Evolutionary conservation across 2,113 vertebrate species (phyloP).

Genomic region (Sylvicapra grimmia): DNA sequence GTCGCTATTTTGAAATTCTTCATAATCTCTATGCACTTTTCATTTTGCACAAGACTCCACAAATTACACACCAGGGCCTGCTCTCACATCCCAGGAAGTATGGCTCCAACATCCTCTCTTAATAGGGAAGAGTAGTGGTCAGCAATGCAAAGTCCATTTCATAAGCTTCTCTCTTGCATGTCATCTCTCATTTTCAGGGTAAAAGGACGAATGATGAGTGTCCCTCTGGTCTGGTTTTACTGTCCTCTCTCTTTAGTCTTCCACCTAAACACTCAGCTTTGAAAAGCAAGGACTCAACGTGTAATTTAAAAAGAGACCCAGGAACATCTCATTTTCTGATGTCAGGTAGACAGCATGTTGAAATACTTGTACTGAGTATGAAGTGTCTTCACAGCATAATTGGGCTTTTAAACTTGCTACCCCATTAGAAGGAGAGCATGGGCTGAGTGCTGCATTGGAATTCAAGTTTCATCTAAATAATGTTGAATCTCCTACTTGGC

Average conservation of each 20-base stretch:
- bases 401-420: slow-evolving; percentile 45
- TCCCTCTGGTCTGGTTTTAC: neutral
- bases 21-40: neutral
- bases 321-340: neutral
- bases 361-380: neutral
- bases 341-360: neutral
- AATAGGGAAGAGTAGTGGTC: neutral
- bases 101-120: neutral
- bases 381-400: slow-evolving; percentile 39
- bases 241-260: neutral
- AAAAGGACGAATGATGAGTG: neutral
- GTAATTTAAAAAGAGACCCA: neutral
- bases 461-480: slow-evolving; percentile 61
- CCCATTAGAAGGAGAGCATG: slow-evolving; percentile 45
- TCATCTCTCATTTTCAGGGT: neutral
- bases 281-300: neutral
- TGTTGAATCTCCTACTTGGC: slow-evolving; percentile 50
- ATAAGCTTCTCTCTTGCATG: neutral
- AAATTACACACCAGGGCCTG: too few relatives aligned
- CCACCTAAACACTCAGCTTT: neutral
- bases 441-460: slow-evolving; percentile 37
- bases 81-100: neutral
- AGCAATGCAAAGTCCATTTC: neutral
- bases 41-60: neutral
- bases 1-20: neutral